Percentiles rank a stretch among this genome's conserved stretches.
These are phyloP conservation scores for Festucalex cinctus DNA, from an alignment of 2,113 vertebrate species.

Conservation along the genomic window DNA sequence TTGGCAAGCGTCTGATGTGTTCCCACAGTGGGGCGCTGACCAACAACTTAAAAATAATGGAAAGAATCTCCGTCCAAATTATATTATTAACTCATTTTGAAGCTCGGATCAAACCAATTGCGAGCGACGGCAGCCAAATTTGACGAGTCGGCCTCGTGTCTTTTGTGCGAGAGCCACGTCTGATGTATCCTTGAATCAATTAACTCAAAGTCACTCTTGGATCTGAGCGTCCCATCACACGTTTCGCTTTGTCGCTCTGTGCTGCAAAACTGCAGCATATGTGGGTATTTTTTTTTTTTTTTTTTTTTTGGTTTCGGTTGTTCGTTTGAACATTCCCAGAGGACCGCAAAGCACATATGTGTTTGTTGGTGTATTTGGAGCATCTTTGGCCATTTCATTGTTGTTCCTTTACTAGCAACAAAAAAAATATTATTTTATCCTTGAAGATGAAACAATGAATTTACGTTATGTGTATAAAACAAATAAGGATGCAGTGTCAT, in stretches of 20 bases:
- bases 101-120: conserved; percentile 46
- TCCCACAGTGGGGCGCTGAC: conserved; percentile 26
- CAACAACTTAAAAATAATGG: conserved; percentile 44
- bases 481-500: conserved; percentile 29
- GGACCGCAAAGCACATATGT: conserved; percentile 35
- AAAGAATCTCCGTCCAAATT: conserved; percentile 30
- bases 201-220: conserved; percentile 44
- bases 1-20: conserved; percentile 28
- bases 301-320: conserved; percentile 45
- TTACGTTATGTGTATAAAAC: conserved; percentile 13
- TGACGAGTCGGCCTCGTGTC: conserved; percentile 24
- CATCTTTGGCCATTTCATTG: conserved; percentile 24
- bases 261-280: conserved; percentile 43
- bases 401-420: conserved; percentile 10
- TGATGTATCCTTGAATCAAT: conserved; percentile 59
- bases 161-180: conserved; percentile 43
- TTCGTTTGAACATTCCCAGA: conserved; percentile 40
- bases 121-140: conserved; percentile 35
- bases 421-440: conserved; percentile 22
- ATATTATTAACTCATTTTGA: conserved; percentile 51
- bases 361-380: conserved; percentile 22
- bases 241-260: conserved; percentile 31
- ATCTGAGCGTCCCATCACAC: conserved; percentile 35
- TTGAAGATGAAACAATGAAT: not conserved
- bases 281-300: conserved; percentile 31